A percentile compares a stretch with the other conserved stretches of the same genome.
These are phyloP conservation scores for Tor tambroides DNA, from an alignment of 2,113 vertebrate genomes.

Conservation along the genomic window DNA sequence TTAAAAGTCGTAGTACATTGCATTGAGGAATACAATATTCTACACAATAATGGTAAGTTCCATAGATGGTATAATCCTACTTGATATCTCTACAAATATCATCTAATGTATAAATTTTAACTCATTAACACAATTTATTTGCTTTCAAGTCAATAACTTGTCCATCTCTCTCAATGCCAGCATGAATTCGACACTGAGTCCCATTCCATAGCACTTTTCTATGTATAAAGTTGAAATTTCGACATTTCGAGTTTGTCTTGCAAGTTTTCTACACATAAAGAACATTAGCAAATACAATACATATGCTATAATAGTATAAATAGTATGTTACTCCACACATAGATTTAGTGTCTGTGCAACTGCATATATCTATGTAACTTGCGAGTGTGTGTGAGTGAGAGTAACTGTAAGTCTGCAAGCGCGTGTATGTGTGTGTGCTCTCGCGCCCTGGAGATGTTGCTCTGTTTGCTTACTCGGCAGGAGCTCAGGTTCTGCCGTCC, in stretches of 20 bases:
- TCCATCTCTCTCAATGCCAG: not conserved
- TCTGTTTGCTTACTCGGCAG: constrained; percentile 61
- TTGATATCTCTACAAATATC: not conserved
- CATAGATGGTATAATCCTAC: not conserved
- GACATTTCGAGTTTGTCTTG: not conserved
- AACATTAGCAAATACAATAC: not conserved
- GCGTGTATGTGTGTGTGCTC: constrained; percentile 27
- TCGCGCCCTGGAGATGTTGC: constrained; percentile 44
- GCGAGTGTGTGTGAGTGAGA: constrained; percentile 31
- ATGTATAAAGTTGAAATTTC: not conserved
- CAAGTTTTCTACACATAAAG: not conserved
- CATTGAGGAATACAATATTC: not conserved
- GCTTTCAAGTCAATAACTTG: not conserved
- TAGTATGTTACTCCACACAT: not conserved
- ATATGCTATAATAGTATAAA: not conserved
- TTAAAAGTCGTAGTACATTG: no score
- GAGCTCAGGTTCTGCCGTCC: constrained; percentile 51
- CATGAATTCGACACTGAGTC: not conserved
- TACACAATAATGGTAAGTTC: not conserved
- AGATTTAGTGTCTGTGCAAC: not conserved
- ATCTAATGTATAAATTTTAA: not conserved
- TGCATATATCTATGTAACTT: not conserved
- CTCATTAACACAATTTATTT: not conserved
- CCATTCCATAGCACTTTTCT: not conserved
- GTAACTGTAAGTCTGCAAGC: constrained; percentile 31